phyloP scores from a whole-genome alignment of 1,140 invertebrate species.

The Zaprionus tsacasi region DNA sequence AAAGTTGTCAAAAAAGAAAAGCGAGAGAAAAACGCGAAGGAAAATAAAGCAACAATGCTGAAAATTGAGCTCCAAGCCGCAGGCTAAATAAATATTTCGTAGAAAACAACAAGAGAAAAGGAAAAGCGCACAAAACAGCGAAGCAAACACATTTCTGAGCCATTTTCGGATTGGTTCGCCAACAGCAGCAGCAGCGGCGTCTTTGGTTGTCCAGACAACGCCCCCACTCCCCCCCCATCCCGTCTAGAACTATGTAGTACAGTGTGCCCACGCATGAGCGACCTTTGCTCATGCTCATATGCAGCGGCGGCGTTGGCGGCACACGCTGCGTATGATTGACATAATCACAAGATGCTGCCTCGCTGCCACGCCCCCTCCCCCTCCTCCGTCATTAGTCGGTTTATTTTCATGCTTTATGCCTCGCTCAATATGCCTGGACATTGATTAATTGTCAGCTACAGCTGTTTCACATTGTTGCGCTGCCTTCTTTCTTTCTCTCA shows the following conservation, averaged over 20 bases:
- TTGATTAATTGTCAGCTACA: constrained; percentile 68
- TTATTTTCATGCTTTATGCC: constrained; percentile 16
- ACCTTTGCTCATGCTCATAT: constrained; percentile 16
- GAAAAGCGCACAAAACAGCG: constrained; percentile 6
- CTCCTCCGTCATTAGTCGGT: constrained; percentile 20
- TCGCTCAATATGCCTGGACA: constrained; percentile 59
- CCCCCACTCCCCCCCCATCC: neutral
- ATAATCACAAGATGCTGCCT: constrained; percentile 44
- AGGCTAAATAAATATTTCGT: constrained; percentile 35
- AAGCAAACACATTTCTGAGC: neutral
- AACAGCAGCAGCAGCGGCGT: neutral
- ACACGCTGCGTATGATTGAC: constrained; percentile 68
- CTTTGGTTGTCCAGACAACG: constrained; percentile 19
- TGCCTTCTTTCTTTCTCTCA: neutral
- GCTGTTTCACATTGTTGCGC: constrained; percentile 33
- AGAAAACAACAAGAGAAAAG: constrained; percentile 3
- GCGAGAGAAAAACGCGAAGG: neutral
- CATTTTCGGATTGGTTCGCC: constrained; percentile 14
- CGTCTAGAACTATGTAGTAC: neutral
- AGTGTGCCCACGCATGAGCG: constrained; percentile 11
- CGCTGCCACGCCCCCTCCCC: constrained; percentile 1
- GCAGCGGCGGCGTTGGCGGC: constrained; percentile 31
- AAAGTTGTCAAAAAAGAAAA: constrained; percentile 46
- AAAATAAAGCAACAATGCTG: constrained; percentile 24
- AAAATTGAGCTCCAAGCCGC: constrained; percentile 26